A percentile compares a stretch with the other conserved stretches of the same genome.
Evolutionary conservation across 2,888 invertebrate genomes (phyloP).

Genomic region (Exocentrus adspersus): DNA sequence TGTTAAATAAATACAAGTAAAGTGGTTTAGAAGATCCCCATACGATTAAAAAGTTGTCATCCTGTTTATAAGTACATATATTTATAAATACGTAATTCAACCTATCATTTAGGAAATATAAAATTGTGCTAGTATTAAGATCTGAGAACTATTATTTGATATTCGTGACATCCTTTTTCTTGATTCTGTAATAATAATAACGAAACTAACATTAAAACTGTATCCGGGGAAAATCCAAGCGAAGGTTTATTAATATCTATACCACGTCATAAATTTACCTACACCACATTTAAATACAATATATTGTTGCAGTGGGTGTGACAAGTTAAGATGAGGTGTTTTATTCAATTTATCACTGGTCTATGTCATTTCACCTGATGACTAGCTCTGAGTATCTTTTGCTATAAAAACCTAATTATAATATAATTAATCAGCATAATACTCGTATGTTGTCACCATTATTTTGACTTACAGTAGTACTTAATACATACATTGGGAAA

Average conservation of each 20-base stretch:
- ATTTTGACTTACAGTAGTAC: no score
- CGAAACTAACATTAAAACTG: constrained; percentile 17
- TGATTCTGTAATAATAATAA: constrained; percentile 4
- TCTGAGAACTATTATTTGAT: constrained; percentile 10
- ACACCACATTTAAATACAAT: neutral
- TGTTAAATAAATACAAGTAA: no score
- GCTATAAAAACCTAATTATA: no score
- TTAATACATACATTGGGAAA: no score
- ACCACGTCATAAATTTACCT: neutral
- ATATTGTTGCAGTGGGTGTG: neutral
- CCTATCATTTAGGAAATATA: neutral
- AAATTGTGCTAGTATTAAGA: neutral
- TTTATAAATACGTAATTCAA: no score
- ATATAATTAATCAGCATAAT: no score
- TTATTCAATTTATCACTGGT: neutral
- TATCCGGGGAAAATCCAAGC: constrained; percentile 29
- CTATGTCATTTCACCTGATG: no score
- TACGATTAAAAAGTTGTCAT: no score
- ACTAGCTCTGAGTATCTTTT: no score
- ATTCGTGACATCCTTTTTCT: constrained; percentile 15
- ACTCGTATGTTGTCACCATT: no score
- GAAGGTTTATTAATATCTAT: constrained; percentile 14
- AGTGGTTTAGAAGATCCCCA: no score
- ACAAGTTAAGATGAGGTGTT: neutral
- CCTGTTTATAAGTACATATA: no score